Evolutionary conservation across 1,140 invertebrate species (phyloP).

Genomic region (Leptoteleia sp.): DNA sequence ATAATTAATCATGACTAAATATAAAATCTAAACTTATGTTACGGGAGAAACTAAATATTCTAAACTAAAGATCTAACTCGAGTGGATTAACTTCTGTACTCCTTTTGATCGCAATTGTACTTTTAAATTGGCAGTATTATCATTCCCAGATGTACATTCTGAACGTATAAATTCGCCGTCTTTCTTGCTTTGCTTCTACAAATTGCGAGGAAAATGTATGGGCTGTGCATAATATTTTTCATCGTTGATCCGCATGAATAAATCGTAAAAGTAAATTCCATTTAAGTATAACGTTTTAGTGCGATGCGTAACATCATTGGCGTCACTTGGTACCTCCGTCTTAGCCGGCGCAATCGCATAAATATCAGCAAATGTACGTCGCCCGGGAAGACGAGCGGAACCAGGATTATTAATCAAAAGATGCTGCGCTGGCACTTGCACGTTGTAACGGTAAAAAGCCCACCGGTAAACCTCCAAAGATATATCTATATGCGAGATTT

Average conservation of each 20-base stretch:
- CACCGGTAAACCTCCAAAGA: constrained; percentile 68
- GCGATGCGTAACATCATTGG: constrained; percentile 39
- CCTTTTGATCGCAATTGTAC: no score
- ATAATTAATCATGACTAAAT: no score
- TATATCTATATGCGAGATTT: constrained; percentile 68
- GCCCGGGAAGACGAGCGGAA: constrained; percentile 62
- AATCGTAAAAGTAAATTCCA: constrained; percentile 11
- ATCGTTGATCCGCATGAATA: constrained; percentile 5
- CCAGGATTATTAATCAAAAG: constrained; percentile 78
- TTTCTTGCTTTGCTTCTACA: neutral
- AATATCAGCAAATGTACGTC: constrained; percentile 77
- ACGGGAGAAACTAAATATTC: no score
- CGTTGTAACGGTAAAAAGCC: constrained; percentile 76
- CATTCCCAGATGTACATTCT: no score
- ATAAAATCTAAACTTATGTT: no score
- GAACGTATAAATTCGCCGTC: no score
- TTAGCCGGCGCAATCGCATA: constrained; percentile 73
- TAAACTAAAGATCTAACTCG: no score
- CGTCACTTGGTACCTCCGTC: constrained; percentile 69
- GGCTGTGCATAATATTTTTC: neutral
- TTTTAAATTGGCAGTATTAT: no score
- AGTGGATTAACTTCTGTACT: no score
- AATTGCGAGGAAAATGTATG: neutral
- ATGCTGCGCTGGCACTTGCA: constrained; percentile 68
- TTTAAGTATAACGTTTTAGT: constrained; percentile 49